phyloP scores from a whole-genome alignment of 64 coral and sea anemone genomes.

The Montipora cactus region DNA sequence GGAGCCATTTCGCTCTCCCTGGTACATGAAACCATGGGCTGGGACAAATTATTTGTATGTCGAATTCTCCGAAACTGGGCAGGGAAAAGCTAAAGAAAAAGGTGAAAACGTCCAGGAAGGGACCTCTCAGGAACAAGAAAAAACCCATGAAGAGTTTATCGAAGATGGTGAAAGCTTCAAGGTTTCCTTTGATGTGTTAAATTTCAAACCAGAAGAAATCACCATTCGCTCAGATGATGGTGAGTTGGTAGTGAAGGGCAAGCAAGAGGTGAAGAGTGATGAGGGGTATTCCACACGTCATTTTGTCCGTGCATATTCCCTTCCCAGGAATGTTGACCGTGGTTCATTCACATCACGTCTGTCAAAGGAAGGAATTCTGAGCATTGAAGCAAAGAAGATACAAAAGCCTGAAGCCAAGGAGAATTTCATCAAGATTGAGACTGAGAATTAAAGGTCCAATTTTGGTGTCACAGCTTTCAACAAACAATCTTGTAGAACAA shows the following conservation, averaged over 20 bases:
- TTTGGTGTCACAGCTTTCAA: too few species aligned
- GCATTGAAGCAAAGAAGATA: constrained; percentile 38
- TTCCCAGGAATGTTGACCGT: constrained; percentile 37
- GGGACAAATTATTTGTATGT: constrained; percentile 11
- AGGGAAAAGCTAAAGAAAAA: not conserved
- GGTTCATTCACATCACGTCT: constrained; percentile 22
- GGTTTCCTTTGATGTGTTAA: constrained; percentile 42
- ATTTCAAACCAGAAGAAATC: constrained; percentile 45
- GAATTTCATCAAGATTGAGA: constrained; percentile 50
- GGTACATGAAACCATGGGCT: not conserved
- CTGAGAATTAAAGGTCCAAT: constrained; percentile 2
- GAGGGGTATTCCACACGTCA: constrained; percentile 25
- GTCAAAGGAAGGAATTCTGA: constrained; percentile 46
- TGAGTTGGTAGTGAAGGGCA: constrained; percentile 29
- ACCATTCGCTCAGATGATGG: constrained; percentile 51
- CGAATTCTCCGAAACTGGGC: constrained; percentile 18
- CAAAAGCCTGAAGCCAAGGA: constrained; percentile 7
- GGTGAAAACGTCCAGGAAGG: not conserved
- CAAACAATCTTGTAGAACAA: too few species aligned
- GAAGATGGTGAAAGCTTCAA: constrained; percentile 33
- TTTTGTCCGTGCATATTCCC: constrained; percentile 16
- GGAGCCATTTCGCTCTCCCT: constrained; percentile 6
- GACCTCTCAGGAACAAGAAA: not conserved
- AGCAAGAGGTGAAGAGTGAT: constrained; percentile 20
- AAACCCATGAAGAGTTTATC: not conserved